Evolutionary conservation across 2,888 invertebrate genomes (phyloP).

Genomic region (Polydrusus tereticollis): DNA sequence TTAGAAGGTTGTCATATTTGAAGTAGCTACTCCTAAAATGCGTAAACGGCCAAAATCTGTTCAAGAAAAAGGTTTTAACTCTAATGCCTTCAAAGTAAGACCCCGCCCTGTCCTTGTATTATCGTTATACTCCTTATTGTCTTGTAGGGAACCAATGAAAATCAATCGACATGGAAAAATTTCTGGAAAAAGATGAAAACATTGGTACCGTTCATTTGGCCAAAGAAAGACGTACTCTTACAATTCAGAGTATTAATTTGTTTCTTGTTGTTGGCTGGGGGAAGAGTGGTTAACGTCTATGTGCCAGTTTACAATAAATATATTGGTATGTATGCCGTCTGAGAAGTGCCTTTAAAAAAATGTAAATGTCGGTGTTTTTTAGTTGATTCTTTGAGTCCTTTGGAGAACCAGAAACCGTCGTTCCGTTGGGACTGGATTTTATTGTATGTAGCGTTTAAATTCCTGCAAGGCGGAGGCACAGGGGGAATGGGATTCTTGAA

Average conservation of each 20-base stretch:
- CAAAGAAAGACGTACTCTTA: slow-evolving; percentile 80
- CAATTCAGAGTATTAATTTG: slow-evolving; percentile 89
- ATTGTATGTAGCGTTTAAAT: slow-evolving; percentile 89
- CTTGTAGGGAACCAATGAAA: slow-evolving; percentile 68
- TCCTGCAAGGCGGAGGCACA: slow-evolving; percentile 95
- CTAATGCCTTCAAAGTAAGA: not conserved
- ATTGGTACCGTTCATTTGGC: slow-evolving; percentile 95
- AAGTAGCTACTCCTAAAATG: not conserved
- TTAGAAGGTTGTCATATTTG: not conserved
- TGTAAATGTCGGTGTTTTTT: not conserved
- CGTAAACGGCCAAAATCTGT: not conserved
- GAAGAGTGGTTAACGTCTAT: slow-evolving; percentile 89
- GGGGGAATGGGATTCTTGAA: slow-evolving; percentile 94
- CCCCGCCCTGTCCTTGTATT: not conserved
- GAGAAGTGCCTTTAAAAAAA: too few relatives aligned
- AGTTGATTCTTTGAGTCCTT: slow-evolving; percentile 82
- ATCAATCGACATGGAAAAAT: slow-evolving; percentile 83
- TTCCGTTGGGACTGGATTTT: slow-evolving; percentile 94
- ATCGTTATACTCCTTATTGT: not conserved
- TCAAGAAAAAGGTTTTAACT: not conserved
- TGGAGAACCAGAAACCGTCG: slow-evolving; percentile 58
- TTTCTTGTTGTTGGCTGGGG: slow-evolving; percentile 80
- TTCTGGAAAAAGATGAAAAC: slow-evolving; percentile 83
- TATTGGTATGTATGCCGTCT: slow-evolving; percentile 84
- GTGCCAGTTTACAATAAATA: slow-evolving; percentile 94